A percentile compares a stretch with the other conserved stretches of the same genome.
Evolutionary conservation across 2,888 invertebrate genomes (phyloP).

Genomic region (Cloeon dipterum): DNA sequence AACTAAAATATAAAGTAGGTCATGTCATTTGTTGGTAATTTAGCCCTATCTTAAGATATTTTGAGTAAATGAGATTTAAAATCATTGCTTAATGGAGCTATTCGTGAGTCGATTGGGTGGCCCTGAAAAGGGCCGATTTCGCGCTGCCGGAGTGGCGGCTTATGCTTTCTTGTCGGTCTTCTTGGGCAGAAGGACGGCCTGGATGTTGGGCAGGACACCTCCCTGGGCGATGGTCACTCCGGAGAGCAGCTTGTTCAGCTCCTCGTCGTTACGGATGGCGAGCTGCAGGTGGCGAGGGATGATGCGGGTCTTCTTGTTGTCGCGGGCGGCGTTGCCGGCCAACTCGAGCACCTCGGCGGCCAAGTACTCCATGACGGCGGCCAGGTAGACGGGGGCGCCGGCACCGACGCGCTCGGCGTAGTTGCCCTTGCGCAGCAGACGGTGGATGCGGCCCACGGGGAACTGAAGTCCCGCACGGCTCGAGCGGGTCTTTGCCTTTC

Average conservation of each 20-base stretch:
- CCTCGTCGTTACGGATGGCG: constrained; percentile 62
- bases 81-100: no score
- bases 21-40: no score
- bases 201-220: constrained; percentile 62
- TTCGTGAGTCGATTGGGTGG: no score
- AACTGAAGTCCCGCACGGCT: constrained; percentile 27
- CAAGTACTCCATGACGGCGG: constrained; percentile 35
- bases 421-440: constrained; percentile 31
- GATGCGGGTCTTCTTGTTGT: constrained; percentile 46
- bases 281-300: constrained; percentile 57
- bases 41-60: no score
- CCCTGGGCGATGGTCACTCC: constrained; percentile 68
- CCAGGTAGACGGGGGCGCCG: constrained; percentile 28
- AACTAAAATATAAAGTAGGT: no score
- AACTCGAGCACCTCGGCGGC: constrained; percentile 43
- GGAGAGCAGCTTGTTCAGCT: constrained; percentile 48
- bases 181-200: constrained; percentile 49
- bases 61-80: no score
- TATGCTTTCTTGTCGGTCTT: no score
- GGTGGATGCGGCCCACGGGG: constrained; percentile 31
- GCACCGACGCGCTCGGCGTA: constrained; percentile 31
- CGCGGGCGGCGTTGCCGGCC: constrained; percentile 33
- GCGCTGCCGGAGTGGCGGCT: no score
- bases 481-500: constrained; percentile 25
- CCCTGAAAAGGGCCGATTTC: no score